phyloP scores from a whole-genome alignment of 2,888 invertebrate species.

The Stegophylla sp. region DNA sequence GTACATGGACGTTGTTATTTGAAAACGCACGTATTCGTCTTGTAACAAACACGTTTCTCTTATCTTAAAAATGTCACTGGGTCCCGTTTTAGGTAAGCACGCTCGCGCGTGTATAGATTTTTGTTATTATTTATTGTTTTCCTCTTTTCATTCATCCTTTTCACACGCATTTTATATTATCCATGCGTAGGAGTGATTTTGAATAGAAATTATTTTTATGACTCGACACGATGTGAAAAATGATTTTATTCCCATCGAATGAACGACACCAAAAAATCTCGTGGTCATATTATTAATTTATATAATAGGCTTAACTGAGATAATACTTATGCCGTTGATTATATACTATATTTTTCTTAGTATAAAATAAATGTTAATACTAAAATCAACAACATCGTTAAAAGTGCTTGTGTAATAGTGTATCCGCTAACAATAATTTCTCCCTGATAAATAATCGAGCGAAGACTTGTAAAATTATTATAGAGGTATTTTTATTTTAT shows the following conservation, averaged over 20 bases:
- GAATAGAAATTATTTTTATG: conserved; percentile 26
- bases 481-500: no score
- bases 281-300: neutral
- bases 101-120: neutral
- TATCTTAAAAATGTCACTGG: conserved; percentile 29
- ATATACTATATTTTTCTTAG: neutral
- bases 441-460: no score
- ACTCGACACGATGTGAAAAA: conserved; percentile 7
- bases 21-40: conserved; percentile 6
- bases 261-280: neutral
- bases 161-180: neutral
- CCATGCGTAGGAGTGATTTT: conserved; percentile 16
- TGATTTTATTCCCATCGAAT: neutral
- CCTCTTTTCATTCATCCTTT: neutral
- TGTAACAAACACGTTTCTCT: conserved; percentile 21
- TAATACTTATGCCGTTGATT: neutral
- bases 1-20: conserved; percentile 12
- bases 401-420: no score
- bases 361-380: no score
- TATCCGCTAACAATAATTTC: no score
- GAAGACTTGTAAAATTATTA: no score
- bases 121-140: conserved; percentile 34
- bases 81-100: neutral
- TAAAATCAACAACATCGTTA: no score
- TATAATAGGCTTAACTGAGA: neutral